These are phyloP conservation scores for Platynereis dumerilii DNA, from an alignment of 2,888 invertebrate species.

Conservation along the genomic window DNA sequence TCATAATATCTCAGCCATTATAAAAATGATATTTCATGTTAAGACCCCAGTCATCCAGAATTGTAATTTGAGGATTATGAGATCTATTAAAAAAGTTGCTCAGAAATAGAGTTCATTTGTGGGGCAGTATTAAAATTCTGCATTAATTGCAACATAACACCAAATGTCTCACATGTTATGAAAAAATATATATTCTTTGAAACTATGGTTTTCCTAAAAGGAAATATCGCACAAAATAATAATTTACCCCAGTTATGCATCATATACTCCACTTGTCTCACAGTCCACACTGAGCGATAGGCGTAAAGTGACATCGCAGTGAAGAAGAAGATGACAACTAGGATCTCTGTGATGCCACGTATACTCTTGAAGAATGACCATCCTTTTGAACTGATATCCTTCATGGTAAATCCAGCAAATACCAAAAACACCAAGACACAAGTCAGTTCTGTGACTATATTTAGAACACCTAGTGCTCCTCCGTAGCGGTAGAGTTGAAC, in stretches of 20 bases:
- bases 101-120: too few species aligned
- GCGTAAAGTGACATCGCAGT: slow-evolving; percentile 4
- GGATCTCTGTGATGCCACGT: neutral
- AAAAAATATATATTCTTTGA: too few species aligned
- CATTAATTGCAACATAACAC: too few species aligned
- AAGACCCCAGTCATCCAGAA: too few species aligned
- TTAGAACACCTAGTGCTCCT: neutral
- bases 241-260: slow-evolving; percentile 1
- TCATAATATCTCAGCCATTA: too few species aligned
- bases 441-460: slow-evolving; percentile 1
- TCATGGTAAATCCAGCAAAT: neutral
- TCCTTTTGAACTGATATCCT: neutral
- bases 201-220: too few species aligned
- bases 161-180: too few species aligned
- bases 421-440: neutral
- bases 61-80: too few species aligned
- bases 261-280: neutral
- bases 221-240: too few species aligned
- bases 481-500: neutral
- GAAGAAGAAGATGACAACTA: neutral
- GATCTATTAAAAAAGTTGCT: too few species aligned
- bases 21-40: too few species aligned
- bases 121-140: too few species aligned
- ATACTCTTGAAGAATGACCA: neutral
- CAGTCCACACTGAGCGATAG: slow-evolving; percentile 1